Conservation (phyloP, 2,113 vertebrate genomes). For the Neofelis nebulosa region DNA sequence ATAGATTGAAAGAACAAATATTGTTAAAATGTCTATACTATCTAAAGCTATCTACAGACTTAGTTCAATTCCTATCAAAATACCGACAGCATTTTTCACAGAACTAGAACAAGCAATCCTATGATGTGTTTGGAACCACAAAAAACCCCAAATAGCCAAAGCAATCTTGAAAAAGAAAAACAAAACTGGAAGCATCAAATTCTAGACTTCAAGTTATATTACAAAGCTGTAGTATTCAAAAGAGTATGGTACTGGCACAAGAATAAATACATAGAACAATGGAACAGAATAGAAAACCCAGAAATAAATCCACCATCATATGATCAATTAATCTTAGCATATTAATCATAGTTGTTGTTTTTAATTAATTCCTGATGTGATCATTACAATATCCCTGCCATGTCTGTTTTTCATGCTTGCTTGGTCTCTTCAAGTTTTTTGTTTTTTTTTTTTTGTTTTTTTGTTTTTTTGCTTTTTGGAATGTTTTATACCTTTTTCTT, state of each 20-base stretch:
- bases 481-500: background rate
- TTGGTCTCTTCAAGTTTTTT: background rate
- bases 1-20: background rate
- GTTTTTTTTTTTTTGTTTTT: background rate
- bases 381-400: background rate
- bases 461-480: background rate
- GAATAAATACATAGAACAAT: background rate
- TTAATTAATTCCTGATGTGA: background rate
- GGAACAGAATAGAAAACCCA: background rate
- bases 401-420: background rate
- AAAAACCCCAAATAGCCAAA: background rate
- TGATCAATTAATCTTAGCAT: background rate
- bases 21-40: background rate
- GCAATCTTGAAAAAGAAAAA: background rate
- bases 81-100: background rate
- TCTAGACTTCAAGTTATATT: background rate
- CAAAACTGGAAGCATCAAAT: background rate
- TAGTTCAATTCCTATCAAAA: background rate
- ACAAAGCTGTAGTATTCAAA: background rate
- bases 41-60: background rate
- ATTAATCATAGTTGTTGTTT: background rate
- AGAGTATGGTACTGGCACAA: background rate
- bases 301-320: background rate
- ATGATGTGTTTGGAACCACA: background rate
- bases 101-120: background rate